Evolutionary conservation across 2,888 invertebrate genomes (phyloP), one percentile per base, ranked within the genome.

Genomic region (Macaria liturata): DNA sequence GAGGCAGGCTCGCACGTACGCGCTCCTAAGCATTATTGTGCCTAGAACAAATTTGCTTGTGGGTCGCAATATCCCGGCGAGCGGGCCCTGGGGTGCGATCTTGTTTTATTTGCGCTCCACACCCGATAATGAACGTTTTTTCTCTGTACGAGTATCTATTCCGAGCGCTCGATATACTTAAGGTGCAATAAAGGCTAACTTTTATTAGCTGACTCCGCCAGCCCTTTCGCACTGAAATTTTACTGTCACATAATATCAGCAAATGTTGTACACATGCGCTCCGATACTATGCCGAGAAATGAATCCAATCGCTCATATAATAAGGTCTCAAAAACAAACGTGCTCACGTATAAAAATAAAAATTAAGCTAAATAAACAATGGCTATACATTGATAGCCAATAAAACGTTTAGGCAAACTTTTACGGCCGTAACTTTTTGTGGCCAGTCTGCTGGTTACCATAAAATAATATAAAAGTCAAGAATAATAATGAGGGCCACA

Each of bases 21-120:
- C 50, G 77, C 69, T 78, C 75, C 83, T 81, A 82, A 86, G 83
- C 83, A 80, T 88, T 89, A 89, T 88, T 88, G 86, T 82, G 86
- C 82, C 87, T 83, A 82, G 83, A 86, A 85, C 83, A 88, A 89
- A 90, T 90, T 88, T 90, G 88, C 88, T 89, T 87, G 88, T 72
- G 86, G 84, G 81, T 80, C 86, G 88, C 91, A 89, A 91, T 90
- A 90, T 87, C 85, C 84, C 79, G 80, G 80, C 71, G 81, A 87
- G 75, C 80, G 80, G 77, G 77, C 90, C 79, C 84, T 68, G 67
- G 88, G 88, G 90, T 83, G 78, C 85, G 70, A 87, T 89, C 75
- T 78, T 83, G 85, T 88, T 89, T 87, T 88, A 88, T 88, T 88
- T 88, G 83, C 78, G 67, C 83, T 70, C 78, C 75, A 78, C 75